phyloP scores from a whole-genome alignment of 1,140 invertebrate species.

The Mycetomoellerius zeteki region DNA sequence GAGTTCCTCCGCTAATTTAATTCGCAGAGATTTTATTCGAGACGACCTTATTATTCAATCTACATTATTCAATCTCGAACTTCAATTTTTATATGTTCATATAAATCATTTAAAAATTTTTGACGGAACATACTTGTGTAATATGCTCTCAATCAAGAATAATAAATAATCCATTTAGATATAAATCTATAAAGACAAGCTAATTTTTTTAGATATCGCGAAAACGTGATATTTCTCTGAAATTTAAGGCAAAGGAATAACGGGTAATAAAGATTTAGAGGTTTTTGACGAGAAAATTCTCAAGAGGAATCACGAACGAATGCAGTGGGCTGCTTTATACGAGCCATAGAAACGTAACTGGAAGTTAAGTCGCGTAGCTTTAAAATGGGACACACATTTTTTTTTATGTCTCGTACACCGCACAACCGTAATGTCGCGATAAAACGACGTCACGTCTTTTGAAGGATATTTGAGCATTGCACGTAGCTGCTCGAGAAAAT shows the following conservation, averaged over 20 bases:
- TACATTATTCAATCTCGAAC: background rate
- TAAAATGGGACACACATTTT: constrained; percentile 6
- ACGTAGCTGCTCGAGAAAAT: background rate
- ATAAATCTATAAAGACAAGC: background rate
- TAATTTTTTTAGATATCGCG: background rate
- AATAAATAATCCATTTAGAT: too few relatives aligned
- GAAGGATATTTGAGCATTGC: background rate
- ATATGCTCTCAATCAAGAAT: too few relatives aligned
- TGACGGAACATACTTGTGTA: background rate
- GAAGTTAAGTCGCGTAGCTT: constrained; percentile 19
- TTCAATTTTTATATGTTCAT: background rate
- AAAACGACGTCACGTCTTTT: background rate
- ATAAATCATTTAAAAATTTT: background rate
- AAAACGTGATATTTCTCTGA: background rate
- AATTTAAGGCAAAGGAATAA: background rate
- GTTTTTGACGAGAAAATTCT: background rate
- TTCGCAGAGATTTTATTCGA: background rate
- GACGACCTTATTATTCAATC: too few relatives aligned
- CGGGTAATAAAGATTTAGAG: background rate
- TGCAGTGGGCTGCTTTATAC: background rate
- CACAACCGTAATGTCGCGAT: background rate
- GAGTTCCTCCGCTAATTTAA: background rate
- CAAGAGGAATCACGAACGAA: constrained; percentile 5
- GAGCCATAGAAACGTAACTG: constrained; percentile 25
- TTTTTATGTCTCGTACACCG: background rate